Evolutionary conservation across 2,797 vertebrate species (phyloP), one percentile per base, ranked within the genome.

Genomic region (Lutjanus campechanus): DNA sequence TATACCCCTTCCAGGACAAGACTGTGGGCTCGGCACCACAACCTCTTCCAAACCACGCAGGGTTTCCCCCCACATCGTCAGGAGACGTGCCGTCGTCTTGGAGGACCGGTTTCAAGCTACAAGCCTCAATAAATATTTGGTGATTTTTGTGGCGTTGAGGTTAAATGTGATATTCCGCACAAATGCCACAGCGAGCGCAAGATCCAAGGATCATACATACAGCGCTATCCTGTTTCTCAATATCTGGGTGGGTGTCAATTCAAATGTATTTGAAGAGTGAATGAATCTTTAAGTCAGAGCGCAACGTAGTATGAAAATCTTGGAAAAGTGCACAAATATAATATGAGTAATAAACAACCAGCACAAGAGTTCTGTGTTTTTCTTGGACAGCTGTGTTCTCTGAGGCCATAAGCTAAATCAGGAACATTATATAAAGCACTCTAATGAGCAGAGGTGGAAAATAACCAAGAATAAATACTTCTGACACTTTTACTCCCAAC

Each of bases 101-200:
- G 88, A 88, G 87, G 79, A 81, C 79, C 17, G 56, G 69, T 91
- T 92, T 93, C 82, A 67, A 83, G 78, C 79, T 90, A 86, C 85
- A 90, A 91, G 62, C 88, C 87, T 92, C 83, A 86, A 88, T 88
- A 90, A 91, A 93, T 93, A 90, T 90, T 90, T 86, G 71, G 84
- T 82, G 71, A 91, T 93, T 91, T 90, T 87, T 91, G 90, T 86
- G 90, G 91, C 56, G 25, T 76, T 76, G 68, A 79, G 80, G 64
- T 84, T 89, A 25, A 92, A 91, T 58, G 58, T 62, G 87, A 92
- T 90, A 88, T 63, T 80, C 84, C 77, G 25, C 88, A 88, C 61
- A 51, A 83, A 87, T 82, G 74, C 79, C 86, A 68, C 81, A 74
- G 76, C 6, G 8, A 69, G 64, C 43, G 69, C 22, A 29, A 75